Evolutionary conservation across 2,797 vertebrate genomes (phyloP).

Genomic region (Chiroxiphia lanceolata): DNA sequence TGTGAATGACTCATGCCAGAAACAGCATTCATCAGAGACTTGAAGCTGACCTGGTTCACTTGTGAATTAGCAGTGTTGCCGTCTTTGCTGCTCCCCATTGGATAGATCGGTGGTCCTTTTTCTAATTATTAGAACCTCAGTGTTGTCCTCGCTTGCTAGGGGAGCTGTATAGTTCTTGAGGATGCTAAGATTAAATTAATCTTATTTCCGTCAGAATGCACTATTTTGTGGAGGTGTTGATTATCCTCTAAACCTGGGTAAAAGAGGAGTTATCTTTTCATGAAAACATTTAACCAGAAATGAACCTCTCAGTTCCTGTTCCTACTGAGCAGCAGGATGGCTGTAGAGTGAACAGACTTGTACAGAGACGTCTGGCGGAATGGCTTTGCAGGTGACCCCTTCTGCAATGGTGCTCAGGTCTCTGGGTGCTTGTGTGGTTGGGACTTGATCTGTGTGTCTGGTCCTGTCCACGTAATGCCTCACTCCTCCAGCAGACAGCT

Average conservation of each 20-base stretch:
- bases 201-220: neutral
- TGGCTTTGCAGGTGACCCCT: neutral
- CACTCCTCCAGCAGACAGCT: neutral
- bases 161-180: neutral
- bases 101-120: neutral
- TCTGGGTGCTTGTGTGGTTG: accelerated
- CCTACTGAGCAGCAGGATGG: neutral
- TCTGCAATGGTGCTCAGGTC: neutral
- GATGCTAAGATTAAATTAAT: neutral
- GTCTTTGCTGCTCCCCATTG: neutral
- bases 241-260: neutral
- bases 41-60: neutral
- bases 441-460: neutral
- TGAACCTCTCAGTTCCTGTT: neutral
- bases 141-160: neutral
- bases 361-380: neutral
- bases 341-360: neutral
- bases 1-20: slow-evolving; percentile 42
- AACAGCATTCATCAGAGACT: neutral
- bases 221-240: neutral
- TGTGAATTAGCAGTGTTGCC: neutral
- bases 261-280: neutral
- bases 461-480: neutral
- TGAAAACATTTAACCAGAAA: neutral
- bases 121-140: neutral